These are phyloP conservation scores for Hepsetus odoe DNA, from an alignment of 2,113 vertebrate species.

Conservation along the genomic window DNA sequence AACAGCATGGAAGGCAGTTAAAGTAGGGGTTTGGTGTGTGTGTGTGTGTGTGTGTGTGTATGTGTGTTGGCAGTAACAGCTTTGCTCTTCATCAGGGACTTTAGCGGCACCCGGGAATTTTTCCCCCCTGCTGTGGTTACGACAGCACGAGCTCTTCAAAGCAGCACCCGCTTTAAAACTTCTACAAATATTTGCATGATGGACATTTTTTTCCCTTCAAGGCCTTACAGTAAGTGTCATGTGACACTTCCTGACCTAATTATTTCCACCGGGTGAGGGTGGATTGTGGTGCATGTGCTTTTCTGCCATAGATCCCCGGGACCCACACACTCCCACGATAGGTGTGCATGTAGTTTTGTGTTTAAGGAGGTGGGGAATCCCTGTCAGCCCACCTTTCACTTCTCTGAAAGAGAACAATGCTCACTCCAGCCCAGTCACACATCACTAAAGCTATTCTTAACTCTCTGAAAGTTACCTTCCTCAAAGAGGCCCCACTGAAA, in stretches of 20 bases:
- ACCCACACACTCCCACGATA: constrained; percentile 23
- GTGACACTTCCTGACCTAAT: constrained; percentile 64
- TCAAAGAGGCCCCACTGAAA: neutral
- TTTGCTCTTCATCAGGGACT: constrained; percentile 1
- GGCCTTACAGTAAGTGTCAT: constrained; percentile 53
- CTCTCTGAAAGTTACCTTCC: constrained; percentile 19
- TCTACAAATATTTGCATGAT: constrained; percentile 32
- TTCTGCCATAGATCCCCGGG: constrained; percentile 59
- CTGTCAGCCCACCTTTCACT: constrained; percentile 57
- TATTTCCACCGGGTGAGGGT: constrained; percentile 71
- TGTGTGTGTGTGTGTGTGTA: constrained; percentile 43
- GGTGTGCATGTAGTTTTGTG: constrained; percentile 51
- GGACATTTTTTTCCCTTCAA: constrained; percentile 29
- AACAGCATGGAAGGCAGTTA: constrained; percentile 6
- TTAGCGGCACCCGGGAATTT: neutral
- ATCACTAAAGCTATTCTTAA: constrained; percentile 28
- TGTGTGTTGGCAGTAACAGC: neutral
- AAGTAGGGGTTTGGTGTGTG: constrained; percentile 29
- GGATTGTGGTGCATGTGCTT: constrained; percentile 60
- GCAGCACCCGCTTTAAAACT: neutral
- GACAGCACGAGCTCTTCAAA: neutral
- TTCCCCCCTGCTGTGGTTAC: neutral
- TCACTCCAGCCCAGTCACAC: constrained; percentile 19
- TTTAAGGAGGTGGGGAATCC: constrained; percentile 67
- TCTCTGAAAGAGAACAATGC: constrained; percentile 50